These are phyloP conservation scores for Orthosia incerta DNA, from an alignment of 2,888 invertebrate species.

Conservation along the genomic window DNA sequence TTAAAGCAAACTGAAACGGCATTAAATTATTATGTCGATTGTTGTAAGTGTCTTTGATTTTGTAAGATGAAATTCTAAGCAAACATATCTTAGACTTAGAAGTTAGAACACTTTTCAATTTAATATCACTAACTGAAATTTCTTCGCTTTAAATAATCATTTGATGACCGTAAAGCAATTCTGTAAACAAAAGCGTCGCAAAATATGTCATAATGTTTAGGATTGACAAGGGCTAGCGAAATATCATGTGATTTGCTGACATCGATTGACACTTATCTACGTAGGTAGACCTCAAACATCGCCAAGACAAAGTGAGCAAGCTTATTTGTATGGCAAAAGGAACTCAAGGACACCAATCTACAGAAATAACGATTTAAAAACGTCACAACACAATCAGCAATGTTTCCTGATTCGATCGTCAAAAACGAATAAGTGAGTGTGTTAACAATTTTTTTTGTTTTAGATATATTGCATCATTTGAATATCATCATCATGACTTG, in stretches of 20 bases:
- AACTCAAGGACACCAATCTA: background rate
- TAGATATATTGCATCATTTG: constrained; percentile 18
- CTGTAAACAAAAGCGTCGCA: no score
- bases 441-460: constrained; percentile 16
- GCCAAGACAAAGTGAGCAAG: background rate
- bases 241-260: no score
- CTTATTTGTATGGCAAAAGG: background rate
- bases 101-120: constrained; percentile 20
- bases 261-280: no score
- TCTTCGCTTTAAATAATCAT: constrained; percentile 32
- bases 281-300: no score
- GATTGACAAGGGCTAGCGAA: no score
- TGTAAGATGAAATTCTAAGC: constrained; percentile 31
- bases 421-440: constrained; percentile 29
- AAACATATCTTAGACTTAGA: constrained; percentile 12
- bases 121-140: constrained; percentile 30
- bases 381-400: background rate
- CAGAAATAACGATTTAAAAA: background rate
- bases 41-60: constrained; percentile 36
- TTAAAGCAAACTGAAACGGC: constrained; percentile 45
- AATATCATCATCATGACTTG: constrained; percentile 21
- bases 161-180: background rate
- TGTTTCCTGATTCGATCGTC: background rate
- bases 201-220: no score
- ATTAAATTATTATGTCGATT: constrained; percentile 50